Evolutionary conservation across 2,113 vertebrate species (phyloP).

Genomic region (Chamaetylas fuelleborni): DNA sequence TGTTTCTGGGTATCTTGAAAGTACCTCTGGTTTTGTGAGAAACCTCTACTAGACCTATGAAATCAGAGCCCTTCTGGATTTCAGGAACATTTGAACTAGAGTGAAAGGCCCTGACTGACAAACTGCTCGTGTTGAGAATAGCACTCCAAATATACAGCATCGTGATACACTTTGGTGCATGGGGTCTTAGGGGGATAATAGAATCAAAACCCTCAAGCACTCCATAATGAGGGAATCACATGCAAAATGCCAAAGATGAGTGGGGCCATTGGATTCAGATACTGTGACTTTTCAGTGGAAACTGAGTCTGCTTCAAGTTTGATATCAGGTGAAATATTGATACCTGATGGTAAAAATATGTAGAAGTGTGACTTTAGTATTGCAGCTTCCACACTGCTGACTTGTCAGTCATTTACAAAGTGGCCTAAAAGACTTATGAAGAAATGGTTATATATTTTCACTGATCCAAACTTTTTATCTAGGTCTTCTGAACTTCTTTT

Average conservation of each 20-base stretch:
- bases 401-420: not conserved
- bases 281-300: not conserved
- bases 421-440: not conserved
- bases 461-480: not conserved
- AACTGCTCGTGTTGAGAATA: not conserved
- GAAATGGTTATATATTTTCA: not conserved
- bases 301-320: not conserved
- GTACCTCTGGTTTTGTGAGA: slow-evolving; percentile 26
- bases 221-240: not conserved
- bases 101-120: not conserved
- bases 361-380: not conserved
- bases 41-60: not conserved
- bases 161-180: not conserved
- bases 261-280: not conserved
- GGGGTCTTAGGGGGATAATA: not conserved
- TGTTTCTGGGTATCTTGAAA: slow-evolving; percentile 35
- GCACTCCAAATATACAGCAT: not conserved
- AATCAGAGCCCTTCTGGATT: not conserved
- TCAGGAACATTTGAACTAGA: not conserved
- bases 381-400: not conserved
- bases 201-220: not conserved
- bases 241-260: not conserved
- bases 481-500: not conserved
- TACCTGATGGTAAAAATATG: not conserved
- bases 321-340: not conserved